Base-by-base conservation (phyloP, 2,113 vertebrate species). In the Stegostoma tigrinum region DNA sequence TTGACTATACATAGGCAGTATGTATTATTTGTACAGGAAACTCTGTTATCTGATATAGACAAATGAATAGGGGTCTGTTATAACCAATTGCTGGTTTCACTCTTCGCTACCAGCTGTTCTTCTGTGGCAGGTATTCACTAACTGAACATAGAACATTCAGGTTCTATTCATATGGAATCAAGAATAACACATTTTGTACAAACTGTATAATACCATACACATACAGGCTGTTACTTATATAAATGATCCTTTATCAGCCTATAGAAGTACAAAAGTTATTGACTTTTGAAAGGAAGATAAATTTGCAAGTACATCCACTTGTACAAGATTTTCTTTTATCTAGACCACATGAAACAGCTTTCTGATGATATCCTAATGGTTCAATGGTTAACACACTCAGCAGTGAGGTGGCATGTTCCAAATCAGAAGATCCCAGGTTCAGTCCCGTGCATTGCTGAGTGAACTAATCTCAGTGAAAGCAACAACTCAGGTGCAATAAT, bases 21-120 rank as follows among this genome's bases (percentile, higher is more conserved):
- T 95, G 45, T 48, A 72, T 15, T 42, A 75, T 95, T 95, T 70
- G 42, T 70, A 52, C 67, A 95, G 67, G 94, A 95, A 95, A 95
- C 94, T 75, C 94, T 72, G 68, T 72, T 95, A 95, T 95, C 67
- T 95, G 94, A 95, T 70, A 72, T 72, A 75, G 67, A 95, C 94
- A 95, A 70, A 95, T 70, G 67, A 95, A 95, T 95, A 75, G 68
- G 67, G 68, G 68, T 48, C 42, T 95, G 42, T 95, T 95, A 24
- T 34, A 68, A 70, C 94, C 67, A 48, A 72, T 95, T 95, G 94
- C 67, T 95, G 67, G 94, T 95, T 95, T 72, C 93, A 48, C 67
- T 94, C 93, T 95, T 72, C 48, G 42, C 93, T 95, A 95, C 64
- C 89, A 95, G 93, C 67, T 95, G 42, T 48, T 48, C 66, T 70